phyloP scores from a whole-genome alignment of 2,888 invertebrate genomes.

The Cactoblastis cactorum region DNA sequence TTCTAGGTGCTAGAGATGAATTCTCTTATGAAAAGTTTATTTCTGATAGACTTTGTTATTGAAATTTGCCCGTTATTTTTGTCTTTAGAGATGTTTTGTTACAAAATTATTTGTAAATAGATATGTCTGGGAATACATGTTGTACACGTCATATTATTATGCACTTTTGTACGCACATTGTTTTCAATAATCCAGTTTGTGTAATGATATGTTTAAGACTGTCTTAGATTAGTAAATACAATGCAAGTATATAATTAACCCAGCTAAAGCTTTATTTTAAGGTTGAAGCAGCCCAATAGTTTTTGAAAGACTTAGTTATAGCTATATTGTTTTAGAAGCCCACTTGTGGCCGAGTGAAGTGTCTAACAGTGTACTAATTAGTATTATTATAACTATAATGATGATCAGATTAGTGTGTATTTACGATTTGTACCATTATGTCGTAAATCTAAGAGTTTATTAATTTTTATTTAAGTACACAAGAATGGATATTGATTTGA shows the following conservation, averaged over 20 bases:
- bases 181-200: conserved; percentile 39
- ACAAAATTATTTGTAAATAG: conserved; percentile 14
- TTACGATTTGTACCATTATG: conserved; percentile 3
- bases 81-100: conserved; percentile 11
- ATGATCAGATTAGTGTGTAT: background rate
- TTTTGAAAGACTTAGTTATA: background rate
- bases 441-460: conserved; percentile 17
- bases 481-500: background rate
- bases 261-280: conserved; percentile 7
- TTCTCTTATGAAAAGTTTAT: conserved; percentile 44
- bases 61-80: conserved; percentile 12
- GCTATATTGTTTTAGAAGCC: background rate
- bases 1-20: conserved; percentile 63
- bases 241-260: conserved; percentile 42
- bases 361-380: conserved; percentile 3
- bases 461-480: conserved; percentile 12
- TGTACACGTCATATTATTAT: conserved; percentile 30
- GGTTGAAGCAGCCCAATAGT: conserved; percentile 35
- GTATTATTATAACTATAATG: conserved; percentile 4
- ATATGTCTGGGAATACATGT: conserved; percentile 13
- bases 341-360: background rate
- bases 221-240: conserved; percentile 52
- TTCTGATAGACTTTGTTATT: conserved; percentile 4
- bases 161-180: conserved; percentile 55
- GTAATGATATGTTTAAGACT: conserved; percentile 56